phyloP scores from a whole-genome alignment of 2,888 invertebrate genomes.

The Epirrhoe tristata region DNA sequence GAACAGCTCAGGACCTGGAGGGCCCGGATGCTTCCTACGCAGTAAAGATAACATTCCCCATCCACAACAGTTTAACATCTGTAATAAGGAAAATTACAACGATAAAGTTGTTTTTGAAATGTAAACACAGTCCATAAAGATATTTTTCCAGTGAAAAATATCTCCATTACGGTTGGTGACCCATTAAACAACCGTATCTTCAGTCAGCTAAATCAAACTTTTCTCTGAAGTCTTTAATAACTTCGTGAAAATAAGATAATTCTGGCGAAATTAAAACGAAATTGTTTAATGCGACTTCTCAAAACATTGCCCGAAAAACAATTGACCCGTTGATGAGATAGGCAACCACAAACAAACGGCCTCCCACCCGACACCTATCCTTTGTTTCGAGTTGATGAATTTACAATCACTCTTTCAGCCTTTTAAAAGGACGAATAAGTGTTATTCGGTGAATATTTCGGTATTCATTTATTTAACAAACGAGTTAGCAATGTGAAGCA shows the following conservation, averaged over 20 bases:
- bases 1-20: conserved; percentile 42
- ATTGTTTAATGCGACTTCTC: conserved; percentile 15
- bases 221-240: too few relatives aligned
- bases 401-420: conserved; percentile 20
- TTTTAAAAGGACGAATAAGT: conserved; percentile 11
- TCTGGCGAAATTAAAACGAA: conserved; percentile 14
- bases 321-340: conserved; percentile 24
- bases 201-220: background rate
- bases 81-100: conserved; percentile 25
- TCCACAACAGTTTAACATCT: conserved; percentile 43
- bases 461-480: background rate
- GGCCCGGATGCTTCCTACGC: conserved; percentile 55
- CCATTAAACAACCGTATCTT: conserved; percentile 4
- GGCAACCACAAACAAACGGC: conserved; percentile 24
- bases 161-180: background rate
- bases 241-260: background rate
- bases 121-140: conserved; percentile 14
- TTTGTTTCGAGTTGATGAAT: conserved; percentile 30
- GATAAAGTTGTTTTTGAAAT: conserved; percentile 28
- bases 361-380: conserved; percentile 26
- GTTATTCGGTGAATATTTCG: background rate
- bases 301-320: conserved; percentile 18
- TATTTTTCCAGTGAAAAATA: conserved; percentile 3
- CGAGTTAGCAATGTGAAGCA: background rate
- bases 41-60: conserved; percentile 59